These are phyloP conservation scores for Opisthograptis luteolata DNA, from an alignment of 2,888 invertebrate species.

Conservation along the genomic window DNA sequence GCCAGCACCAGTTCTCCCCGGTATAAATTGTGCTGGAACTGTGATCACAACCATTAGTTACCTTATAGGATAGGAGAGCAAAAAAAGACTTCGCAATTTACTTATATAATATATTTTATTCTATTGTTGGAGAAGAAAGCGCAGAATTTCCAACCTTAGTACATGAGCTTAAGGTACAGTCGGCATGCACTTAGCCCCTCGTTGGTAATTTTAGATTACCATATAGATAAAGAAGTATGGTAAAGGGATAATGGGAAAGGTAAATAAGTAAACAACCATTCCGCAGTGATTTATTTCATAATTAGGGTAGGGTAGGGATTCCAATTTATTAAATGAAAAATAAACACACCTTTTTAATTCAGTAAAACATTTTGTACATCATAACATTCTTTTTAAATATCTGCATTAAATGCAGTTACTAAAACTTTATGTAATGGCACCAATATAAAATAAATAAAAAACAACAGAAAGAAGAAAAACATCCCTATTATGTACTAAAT, in stretches of 20 bases:
- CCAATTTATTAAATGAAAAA: slow-evolving; percentile 34
- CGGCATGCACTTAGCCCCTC: neutral
- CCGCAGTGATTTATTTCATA: slow-evolving; percentile 21
- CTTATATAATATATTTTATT: slow-evolving; percentile 29
- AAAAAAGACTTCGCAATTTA: slow-evolving; percentile 33
- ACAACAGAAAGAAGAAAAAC: slow-evolving; percentile 39
- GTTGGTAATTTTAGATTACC: too few relatives aligned
- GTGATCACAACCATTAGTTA: slow-evolving; percentile 49
- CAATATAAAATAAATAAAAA: too few relatives aligned
- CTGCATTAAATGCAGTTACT: slow-evolving; percentile 28
- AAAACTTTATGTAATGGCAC: slow-evolving; percentile 67
- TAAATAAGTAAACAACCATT: slow-evolving; percentile 35
- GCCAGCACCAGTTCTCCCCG: slow-evolving; percentile 75
- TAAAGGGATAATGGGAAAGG: slow-evolving; percentile 11
- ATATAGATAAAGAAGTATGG: too few relatives aligned
- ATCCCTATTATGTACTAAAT: slow-evolving; percentile 31
- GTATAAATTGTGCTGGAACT: slow-evolving; percentile 79
- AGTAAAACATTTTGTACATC: neutral
- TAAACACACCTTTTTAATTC: slow-evolving; percentile 2
- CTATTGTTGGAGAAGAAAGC: slow-evolving; percentile 17
- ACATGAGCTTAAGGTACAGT: neutral
- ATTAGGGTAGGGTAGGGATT: slow-evolving; percentile 8
- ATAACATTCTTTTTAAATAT: neutral
- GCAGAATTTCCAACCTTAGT: neutral
- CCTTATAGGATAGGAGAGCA: slow-evolving; percentile 37